These are phyloP conservation scores for Coryphaenoides rupestris DNA, from an alignment of 2,113 vertebrate species.

Conservation along the genomic window DNA sequence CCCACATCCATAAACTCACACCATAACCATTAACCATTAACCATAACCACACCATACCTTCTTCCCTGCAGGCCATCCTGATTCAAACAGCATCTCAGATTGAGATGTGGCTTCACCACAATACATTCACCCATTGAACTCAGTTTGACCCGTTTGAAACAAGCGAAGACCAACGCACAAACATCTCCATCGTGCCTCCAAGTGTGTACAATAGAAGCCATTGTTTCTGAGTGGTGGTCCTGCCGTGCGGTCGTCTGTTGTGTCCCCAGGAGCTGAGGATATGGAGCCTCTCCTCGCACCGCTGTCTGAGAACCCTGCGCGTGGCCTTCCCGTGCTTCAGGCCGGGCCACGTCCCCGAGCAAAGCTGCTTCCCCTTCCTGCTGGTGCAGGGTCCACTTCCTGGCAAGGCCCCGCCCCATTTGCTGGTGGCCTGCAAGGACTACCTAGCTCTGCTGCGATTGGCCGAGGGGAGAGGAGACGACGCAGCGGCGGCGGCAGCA, in stretches of 20 bases:
- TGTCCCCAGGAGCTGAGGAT: slow-evolving; percentile 48
- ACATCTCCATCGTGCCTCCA: too few relatives aligned
- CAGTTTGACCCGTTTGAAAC: too few relatives aligned
- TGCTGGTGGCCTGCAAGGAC: slow-evolving; percentile 50
- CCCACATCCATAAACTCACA: too few relatives aligned
- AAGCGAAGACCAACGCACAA: too few relatives aligned
- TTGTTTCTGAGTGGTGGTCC: background rate
- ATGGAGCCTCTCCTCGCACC: slow-evolving; percentile 58
- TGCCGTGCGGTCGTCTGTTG: background rate
- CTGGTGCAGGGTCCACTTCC: slow-evolving; percentile 35
- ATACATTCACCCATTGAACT: too few relatives aligned
- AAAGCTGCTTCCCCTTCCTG: slow-evolving; percentile 58
- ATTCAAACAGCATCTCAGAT: too few relatives aligned
- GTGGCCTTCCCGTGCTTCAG: slow-evolving; percentile 52
- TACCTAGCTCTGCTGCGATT: slow-evolving; percentile 45
- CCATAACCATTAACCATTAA: too few relatives aligned
- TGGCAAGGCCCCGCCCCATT: slow-evolving; percentile 9
- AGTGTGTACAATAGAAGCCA: too few relatives aligned
- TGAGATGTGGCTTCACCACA: too few relatives aligned
- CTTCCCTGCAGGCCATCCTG: too few relatives aligned
- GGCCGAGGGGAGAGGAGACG: slow-evolving; percentile 18
- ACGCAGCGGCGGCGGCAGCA: slow-evolving; percentile 12
- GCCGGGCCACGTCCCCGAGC: slow-evolving; percentile 40
- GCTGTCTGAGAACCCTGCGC: slow-evolving; percentile 48
- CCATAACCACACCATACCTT: background rate